Evolutionary conservation across 1,140 invertebrate species (phyloP).

Genomic region (Heliconius hewitsoni): DNA sequence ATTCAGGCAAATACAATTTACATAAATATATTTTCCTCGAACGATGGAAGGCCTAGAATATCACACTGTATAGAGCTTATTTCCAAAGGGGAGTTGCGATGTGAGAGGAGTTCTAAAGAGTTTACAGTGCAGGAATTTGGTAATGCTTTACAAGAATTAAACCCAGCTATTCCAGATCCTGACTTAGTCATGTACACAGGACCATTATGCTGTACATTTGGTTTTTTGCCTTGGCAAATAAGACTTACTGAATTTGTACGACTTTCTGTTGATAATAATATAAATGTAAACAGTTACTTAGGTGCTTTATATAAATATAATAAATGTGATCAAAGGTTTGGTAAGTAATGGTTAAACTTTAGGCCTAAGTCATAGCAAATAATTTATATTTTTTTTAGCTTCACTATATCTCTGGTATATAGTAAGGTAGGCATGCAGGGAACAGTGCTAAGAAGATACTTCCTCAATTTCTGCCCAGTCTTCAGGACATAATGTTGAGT

Average conservation of each 20-base stretch:
- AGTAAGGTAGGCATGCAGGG: too few species aligned
- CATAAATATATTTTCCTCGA: conserved; percentile 70
- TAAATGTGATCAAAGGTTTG: conserved; percentile 86
- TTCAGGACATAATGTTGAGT: too few species aligned
- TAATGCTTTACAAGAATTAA: conserved; percentile 73
- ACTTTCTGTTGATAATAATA: conserved; percentile 79
- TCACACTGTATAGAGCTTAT: conserved; percentile 65
- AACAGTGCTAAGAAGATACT: too few species aligned
- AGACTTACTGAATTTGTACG: conserved; percentile 86
- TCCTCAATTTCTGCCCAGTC: too few species aligned
- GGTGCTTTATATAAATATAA: conserved; percentile 83
- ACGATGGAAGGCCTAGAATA: conserved; percentile 83
- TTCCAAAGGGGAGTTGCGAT: conserved; percentile 50
- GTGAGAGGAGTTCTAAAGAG: conserved; percentile 49
- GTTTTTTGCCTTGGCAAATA: conserved; percentile 87
- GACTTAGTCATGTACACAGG: conserved; percentile 85
- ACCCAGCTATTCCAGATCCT: conserved; percentile 84
- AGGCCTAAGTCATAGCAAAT: conserved; percentile 41
- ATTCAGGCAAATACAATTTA: conserved; percentile 74
- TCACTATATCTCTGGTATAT: too few species aligned
- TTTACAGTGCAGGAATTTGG: conserved; percentile 76
- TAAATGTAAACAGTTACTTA: conserved; percentile 82
- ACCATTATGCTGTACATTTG: conserved; percentile 81
- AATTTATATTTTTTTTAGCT: conserved; percentile 11
- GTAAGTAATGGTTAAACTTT: conserved; percentile 79